Percentiles rank a stretch among this genome's conserved stretches.
Conservation (phyloP, 2,797 vertebrate genomes). For the Enteromius trimaculatus region DNA sequence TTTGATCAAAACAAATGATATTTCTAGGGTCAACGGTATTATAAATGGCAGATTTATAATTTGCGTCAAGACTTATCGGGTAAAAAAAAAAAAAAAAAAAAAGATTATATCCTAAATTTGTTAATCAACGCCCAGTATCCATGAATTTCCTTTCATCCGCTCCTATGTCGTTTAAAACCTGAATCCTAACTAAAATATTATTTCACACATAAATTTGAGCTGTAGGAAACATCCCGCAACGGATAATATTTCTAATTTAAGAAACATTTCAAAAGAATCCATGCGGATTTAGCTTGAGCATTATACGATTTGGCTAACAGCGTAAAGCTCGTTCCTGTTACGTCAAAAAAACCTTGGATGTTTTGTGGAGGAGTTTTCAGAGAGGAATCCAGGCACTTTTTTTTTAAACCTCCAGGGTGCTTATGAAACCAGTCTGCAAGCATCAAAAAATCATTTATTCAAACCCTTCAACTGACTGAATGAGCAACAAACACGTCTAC, state of each 20-base stretch:
- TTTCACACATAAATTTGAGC: not conserved
- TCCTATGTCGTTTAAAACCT: not conserved
- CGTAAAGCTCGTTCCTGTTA: slow-evolving; percentile 21
- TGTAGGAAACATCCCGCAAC: not conserved
- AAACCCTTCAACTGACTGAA: slow-evolving; percentile 55
- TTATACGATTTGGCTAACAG: slow-evolving; percentile 35
- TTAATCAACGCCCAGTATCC: not conserved
- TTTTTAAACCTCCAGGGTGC: not conserved
- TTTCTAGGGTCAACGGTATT: not conserved
- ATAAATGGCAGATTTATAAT: not conserved
- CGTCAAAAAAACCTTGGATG: slow-evolving; percentile 36
- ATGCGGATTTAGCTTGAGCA: slow-evolving; percentile 24
- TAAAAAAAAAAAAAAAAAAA: no score
- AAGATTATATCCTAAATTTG: not conserved
- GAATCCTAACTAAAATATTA: not conserved
- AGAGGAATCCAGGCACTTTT: slow-evolving; percentile 12
- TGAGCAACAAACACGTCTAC: slow-evolving; percentile 51
- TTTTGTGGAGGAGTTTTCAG: slow-evolving; percentile 34
- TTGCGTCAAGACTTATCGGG: not conserved
- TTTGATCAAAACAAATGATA: not conserved
- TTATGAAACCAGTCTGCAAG: slow-evolving; percentile 52
- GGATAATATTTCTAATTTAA: slow-evolving; percentile 19
- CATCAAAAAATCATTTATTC: slow-evolving; percentile 63
- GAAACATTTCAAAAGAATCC: slow-evolving; percentile 1
- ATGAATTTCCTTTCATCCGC: not conserved